These are phyloP conservation scores for Chloebia gouldiae DNA, from an alignment of 2,113 vertebrate species.

Conservation along the genomic window DNA sequence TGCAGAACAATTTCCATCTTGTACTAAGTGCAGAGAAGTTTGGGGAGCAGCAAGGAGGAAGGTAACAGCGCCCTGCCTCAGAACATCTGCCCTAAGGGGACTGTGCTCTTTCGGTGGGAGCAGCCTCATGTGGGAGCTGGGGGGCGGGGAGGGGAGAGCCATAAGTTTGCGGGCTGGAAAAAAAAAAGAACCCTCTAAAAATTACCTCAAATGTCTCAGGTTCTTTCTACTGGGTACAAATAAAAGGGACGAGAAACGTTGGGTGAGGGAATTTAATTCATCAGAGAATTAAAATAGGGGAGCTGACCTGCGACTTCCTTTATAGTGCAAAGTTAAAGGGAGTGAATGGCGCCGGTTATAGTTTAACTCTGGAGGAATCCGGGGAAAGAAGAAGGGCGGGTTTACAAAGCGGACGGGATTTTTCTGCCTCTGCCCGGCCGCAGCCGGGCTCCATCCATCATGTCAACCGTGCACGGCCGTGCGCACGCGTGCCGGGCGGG, in stretches of 20 bases:
- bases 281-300: slow-evolving; percentile 61
- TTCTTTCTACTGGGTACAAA: slow-evolving; percentile 37
- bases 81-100: not conserved
- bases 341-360: slow-evolving; percentile 89
- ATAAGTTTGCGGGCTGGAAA: not conserved
- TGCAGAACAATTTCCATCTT: not conserved
- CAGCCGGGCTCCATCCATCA: slow-evolving; percentile 76
- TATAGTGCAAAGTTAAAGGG: slow-evolving; percentile 82
- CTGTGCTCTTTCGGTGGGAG: not conserved
- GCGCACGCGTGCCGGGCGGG: slow-evolving; percentile 27
- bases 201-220: not conserved
- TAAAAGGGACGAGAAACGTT: slow-evolving; percentile 28
- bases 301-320: slow-evolving; percentile 80
- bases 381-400: slow-evolving; percentile 67
- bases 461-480: slow-evolving; percentile 39
- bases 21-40: not conserved
- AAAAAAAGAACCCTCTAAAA: not conserved
- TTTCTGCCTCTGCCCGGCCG: slow-evolving; percentile 63
- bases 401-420: slow-evolving; percentile 74
- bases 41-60: not conserved
- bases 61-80: not conserved
- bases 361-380: slow-evolving; percentile 89
- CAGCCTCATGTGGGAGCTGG: not conserved
- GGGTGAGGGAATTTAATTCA: slow-evolving; percentile 63
- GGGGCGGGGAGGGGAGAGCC: not conserved